A percentile compares a stretch with the other conserved stretches of the same genome.
Conservation (phyloP, 1,140 invertebrate species). For the Anoplophora glabripennis region DNA sequence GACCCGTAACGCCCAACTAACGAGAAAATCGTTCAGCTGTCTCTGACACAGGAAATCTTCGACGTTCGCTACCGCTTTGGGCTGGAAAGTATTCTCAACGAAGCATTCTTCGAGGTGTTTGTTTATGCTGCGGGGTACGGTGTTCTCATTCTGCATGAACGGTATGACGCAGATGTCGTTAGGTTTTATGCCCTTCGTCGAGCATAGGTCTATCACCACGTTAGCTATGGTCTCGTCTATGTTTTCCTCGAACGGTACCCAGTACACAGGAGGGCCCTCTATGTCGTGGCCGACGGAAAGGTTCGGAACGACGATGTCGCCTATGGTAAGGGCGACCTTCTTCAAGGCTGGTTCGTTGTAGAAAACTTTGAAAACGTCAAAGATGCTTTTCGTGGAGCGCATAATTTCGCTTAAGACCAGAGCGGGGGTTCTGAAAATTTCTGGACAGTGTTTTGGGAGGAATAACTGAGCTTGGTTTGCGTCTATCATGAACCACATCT, state of each 20-base stretch:
- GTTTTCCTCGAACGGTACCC: constrained; percentile 36
- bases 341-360: constrained; percentile 39
- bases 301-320: constrained; percentile 34
- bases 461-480: constrained; percentile 49
- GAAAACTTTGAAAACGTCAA: constrained; percentile 44
- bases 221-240: constrained; percentile 31
- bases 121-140: constrained; percentile 40
- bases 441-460: constrained; percentile 45
- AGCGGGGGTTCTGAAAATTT: constrained; percentile 42
- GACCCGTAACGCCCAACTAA: constrained; percentile 45
- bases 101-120: constrained; percentile 40
- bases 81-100: constrained; percentile 43
- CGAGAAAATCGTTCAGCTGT: constrained; percentile 42
- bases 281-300: constrained; percentile 30
- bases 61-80: constrained; percentile 39
- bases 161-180: constrained; percentile 47
- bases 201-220: constrained; percentile 45
- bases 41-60: constrained; percentile 40
- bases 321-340: constrained; percentile 14
- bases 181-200: constrained; percentile 47
- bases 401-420: constrained; percentile 44
- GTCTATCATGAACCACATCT: constrained; percentile 48
- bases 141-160: constrained; percentile 38
- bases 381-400: constrained; percentile 44
- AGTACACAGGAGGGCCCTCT: constrained; percentile 43